Evolutionary conservation across 1,140 invertebrate genomes (phyloP).

Genomic region (Drosophila sproati): DNA sequence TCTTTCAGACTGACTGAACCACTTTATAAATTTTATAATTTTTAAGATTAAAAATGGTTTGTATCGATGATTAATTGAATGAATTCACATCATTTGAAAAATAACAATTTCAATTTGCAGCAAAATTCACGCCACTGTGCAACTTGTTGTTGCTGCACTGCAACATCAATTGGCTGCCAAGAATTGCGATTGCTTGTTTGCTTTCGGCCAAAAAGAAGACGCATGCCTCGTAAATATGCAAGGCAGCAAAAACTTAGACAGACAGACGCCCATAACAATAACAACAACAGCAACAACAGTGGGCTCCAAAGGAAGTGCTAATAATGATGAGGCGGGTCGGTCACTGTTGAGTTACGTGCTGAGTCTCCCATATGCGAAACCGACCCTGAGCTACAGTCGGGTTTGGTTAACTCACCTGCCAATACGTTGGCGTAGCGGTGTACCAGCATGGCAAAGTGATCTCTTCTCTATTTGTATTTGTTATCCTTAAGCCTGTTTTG

Average conservation of each 20-base stretch:
- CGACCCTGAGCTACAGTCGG: slow-evolving; percentile 38
- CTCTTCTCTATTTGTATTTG: background rate
- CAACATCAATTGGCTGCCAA: slow-evolving; percentile 70
- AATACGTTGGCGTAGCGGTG: slow-evolving; percentile 38
- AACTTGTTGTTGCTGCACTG: slow-evolving; percentile 32
- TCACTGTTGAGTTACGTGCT: slow-evolving; percentile 72
- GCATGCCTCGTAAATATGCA: slow-evolving; percentile 80
- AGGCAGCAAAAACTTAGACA: slow-evolving; percentile 80
- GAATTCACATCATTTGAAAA: background rate
- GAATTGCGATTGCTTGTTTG: slow-evolving; percentile 48
- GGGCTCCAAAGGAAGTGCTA: slow-evolving; percentile 71
- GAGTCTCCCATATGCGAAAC: slow-evolving; percentile 30
- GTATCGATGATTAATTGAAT: background rate
- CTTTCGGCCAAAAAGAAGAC: slow-evolving; percentile 59
- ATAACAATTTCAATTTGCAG: no score
- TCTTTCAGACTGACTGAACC: no score
- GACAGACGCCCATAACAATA: slow-evolving; percentile 68
- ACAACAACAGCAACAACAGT: slow-evolving; percentile 7
- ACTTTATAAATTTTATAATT: no score
- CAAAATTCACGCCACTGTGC: slow-evolving; percentile 42
- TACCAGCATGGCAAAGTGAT: slow-evolving; percentile 39
- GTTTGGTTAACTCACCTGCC: slow-evolving; percentile 69
- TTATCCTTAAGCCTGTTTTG: slow-evolving; percentile 34
- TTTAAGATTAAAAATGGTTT: no score
- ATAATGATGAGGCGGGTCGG: slow-evolving; percentile 70